These are phyloP conservation scores for Pseudochirops cupreus DNA, from an alignment of 2,797 vertebrate genomes.

Conservation along the genomic window DNA sequence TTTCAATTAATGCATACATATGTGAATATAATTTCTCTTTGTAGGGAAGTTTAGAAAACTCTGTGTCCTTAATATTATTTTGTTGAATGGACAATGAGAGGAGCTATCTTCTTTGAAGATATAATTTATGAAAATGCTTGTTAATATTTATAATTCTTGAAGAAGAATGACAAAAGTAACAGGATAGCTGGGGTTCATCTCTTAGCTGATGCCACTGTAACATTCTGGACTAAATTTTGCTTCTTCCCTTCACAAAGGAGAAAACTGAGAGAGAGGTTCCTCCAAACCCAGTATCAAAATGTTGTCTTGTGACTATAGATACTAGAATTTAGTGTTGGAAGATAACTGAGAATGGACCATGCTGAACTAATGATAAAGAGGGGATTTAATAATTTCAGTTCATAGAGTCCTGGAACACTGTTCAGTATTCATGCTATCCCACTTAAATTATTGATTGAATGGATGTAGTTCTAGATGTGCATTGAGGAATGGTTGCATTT, in stretches of 20 bases:
- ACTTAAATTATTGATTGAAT: background rate
- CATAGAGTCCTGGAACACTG: background rate
- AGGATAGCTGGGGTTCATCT: constrained; percentile 21
- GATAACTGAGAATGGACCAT: background rate
- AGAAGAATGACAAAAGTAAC: background rate
- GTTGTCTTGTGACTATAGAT: constrained; percentile 23
- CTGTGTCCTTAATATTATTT: constrained; percentile 8
- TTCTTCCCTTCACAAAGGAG: background rate
- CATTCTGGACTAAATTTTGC: background rate
- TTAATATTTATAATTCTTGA: constrained; percentile 9
- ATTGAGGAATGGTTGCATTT: background rate
- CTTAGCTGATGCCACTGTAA: background rate
- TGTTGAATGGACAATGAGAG: constrained; percentile 14
- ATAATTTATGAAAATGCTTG: constrained; percentile 20
- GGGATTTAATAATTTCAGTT: background rate
- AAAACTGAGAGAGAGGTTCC: background rate
- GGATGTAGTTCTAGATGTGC: background rate
- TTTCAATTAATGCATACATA: background rate
- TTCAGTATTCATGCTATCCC: background rate
- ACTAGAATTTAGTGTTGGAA: background rate
- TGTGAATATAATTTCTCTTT: constrained; percentile 35
- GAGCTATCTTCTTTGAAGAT: constrained; percentile 27
- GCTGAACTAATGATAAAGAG: background rate
- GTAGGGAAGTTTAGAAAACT: background rate
- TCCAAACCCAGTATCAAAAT: background rate